These are phyloP conservation scores for Psilopogon haemacephalus DNA, from an alignment of 2,113 vertebrate species.

Conservation along the genomic window DNA sequence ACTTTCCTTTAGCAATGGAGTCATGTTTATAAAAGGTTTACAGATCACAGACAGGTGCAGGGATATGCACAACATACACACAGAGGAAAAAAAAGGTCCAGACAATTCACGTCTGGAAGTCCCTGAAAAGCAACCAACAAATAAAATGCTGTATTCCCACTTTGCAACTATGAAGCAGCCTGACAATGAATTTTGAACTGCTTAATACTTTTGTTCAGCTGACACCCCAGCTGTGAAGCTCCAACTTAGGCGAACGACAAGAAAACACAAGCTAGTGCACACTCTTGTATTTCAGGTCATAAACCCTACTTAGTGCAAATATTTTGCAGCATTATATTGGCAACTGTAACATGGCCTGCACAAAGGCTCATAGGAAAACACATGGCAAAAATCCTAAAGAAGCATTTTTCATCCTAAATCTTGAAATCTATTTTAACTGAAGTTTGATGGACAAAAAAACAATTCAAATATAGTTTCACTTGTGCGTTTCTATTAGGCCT, in stretches of 20 bases:
- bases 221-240: background rate
- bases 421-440: background rate
- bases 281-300: background rate
- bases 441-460: background rate
- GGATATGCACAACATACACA: background rate
- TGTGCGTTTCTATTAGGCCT: background rate
- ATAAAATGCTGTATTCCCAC: background rate
- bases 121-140: background rate
- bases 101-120: background rate
- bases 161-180: background rate
- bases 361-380: background rate
- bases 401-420: background rate
- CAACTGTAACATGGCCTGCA: background rate
- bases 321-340: background rate
- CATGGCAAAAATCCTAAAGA: background rate
- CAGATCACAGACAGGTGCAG: background rate
- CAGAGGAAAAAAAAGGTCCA: background rate
- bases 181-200: background rate
- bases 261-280: background rate
- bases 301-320: background rate
- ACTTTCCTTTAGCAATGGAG: background rate
- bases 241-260: background rate
- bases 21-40: background rate
- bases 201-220: background rate
- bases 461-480: background rate